Conservation (phyloP, 2,888 invertebrate genomes). For the Pammene fasciana region DNA sequence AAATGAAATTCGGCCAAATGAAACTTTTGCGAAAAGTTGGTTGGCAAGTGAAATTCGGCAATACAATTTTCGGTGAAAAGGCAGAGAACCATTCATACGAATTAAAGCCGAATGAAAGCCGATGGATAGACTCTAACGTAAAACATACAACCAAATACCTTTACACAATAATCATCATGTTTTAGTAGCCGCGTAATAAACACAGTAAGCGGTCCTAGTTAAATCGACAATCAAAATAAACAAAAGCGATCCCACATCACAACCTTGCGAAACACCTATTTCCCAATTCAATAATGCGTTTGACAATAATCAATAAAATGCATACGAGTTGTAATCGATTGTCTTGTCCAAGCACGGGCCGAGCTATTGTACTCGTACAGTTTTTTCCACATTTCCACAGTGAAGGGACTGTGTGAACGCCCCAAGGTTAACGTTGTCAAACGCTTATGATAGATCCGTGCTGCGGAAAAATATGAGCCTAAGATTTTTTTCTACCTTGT, state of each 20-base stretch:
- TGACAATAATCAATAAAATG: slow-evolving; percentile 80
- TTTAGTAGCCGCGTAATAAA: not conserved
- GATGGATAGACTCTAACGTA: too few species aligned
- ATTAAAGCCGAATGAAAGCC: too few species aligned
- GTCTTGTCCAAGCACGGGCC: slow-evolving; percentile 74
- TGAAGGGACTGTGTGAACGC: slow-evolving; percentile 82
- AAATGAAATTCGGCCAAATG: too few species aligned
- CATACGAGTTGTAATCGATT: slow-evolving; percentile 78
- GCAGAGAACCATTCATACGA: too few species aligned
- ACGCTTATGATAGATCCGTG: slow-evolving; percentile 66
- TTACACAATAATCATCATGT: not conserved
- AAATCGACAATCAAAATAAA: slow-evolving; percentile 46
- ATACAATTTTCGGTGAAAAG: too few species aligned
- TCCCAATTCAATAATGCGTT: slow-evolving; percentile 69
- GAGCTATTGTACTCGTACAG: slow-evolving; percentile 75
- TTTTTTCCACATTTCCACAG: slow-evolving; percentile 80
- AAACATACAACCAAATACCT: too few species aligned
- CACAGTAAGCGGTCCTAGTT: not conserved
- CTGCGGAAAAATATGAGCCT: slow-evolving; percentile 47
- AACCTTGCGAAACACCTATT: slow-evolving; percentile 67
- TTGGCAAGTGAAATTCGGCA: too few species aligned
- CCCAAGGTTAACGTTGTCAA: slow-evolving; percentile 78
- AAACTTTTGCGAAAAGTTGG: too few species aligned
- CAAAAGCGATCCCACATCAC: slow-evolving; percentile 54
- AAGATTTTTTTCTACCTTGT: slow-evolving; percentile 44